phyloP scores from a whole-genome alignment of 1,140 invertebrate genomes.

The Zaprionus tsacasi region DNA sequence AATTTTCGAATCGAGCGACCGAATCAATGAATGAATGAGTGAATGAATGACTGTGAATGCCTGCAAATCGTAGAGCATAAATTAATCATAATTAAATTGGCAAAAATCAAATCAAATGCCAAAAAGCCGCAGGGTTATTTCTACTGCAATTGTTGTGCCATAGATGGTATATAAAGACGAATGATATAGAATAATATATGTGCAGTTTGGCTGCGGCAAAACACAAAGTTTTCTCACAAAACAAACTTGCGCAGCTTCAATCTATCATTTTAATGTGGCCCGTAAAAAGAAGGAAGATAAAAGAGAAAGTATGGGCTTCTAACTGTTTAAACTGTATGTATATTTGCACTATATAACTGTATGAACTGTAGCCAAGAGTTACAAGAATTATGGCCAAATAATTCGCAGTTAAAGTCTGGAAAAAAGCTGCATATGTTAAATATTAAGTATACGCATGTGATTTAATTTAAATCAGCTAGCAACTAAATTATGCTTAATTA shows the following conservation, averaged over 20 bases:
- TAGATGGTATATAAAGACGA: not conserved
- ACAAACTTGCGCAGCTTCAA: not conserved
- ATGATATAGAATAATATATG: not conserved
- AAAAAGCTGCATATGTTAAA: not conserved
- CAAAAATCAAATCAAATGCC: not conserved
- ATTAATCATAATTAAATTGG: constrained; percentile 61
- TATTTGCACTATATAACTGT: not conserved
- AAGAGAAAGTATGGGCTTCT: not conserved
- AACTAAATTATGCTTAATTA: no score
- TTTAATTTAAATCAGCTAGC: not conserved
- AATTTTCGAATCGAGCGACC: constrained; percentile 21
- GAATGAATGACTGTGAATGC: constrained; percentile 35
- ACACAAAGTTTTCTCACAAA: not conserved
- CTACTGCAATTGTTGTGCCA: not conserved
- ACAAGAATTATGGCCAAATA: not conserved
- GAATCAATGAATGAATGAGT: not conserved
- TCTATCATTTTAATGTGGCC: constrained; percentile 3
- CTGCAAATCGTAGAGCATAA: constrained; percentile 51
- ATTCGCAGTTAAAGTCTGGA: not conserved
- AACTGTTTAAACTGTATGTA: not conserved
- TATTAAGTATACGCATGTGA: not conserved
- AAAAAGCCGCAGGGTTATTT: not conserved
- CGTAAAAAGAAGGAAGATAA: not conserved
- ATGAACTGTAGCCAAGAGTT: not conserved
- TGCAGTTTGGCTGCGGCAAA: not conserved